Percentiles rank a stretch among this genome's conserved stretches.
These are phyloP conservation scores for Pseudorectes ferrugineus DNA, from an alignment of 2,113 vertebrate species.

Conservation along the genomic window DNA sequence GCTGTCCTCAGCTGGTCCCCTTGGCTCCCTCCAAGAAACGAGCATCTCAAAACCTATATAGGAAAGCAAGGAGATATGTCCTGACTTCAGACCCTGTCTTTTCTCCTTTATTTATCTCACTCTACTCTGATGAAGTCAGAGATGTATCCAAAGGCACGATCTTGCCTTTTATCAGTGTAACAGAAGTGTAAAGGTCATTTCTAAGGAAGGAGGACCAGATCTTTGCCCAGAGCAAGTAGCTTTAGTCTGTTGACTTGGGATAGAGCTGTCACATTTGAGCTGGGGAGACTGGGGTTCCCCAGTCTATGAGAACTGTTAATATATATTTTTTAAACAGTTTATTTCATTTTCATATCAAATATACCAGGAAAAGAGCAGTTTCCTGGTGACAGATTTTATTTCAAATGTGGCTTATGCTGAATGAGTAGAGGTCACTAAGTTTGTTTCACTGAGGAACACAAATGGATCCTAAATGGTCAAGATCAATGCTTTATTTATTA, in stretches of 20 bases:
- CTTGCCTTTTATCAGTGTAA: neutral
- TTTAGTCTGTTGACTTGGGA: neutral
- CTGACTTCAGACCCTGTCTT: neutral
- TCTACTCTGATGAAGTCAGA: neutral
- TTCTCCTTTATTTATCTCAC: neutral
- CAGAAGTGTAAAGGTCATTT: neutral
- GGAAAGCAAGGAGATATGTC: neutral
- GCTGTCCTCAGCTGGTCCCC: neutral
- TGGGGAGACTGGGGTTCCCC: neutral
- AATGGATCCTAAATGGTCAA: neutral
- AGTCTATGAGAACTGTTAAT: neutral
- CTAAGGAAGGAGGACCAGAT: neutral
- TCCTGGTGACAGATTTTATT: neutral
- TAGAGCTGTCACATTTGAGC: neutral
- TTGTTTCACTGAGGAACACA: neutral
- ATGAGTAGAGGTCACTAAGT: neutral
- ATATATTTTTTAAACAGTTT: neutral
- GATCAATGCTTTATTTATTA: conserved; percentile 15
- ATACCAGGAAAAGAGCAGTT: neutral
- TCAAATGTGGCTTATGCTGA: neutral
- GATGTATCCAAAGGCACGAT: neutral
- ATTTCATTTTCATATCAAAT: neutral
- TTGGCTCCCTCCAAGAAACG: neutral
- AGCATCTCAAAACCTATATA: neutral
- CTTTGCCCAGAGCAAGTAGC: neutral